These are phyloP conservation scores for Stenchaetothrips biformis DNA, from an alignment of 2,888 invertebrate species.

Conservation along the genomic window DNA sequence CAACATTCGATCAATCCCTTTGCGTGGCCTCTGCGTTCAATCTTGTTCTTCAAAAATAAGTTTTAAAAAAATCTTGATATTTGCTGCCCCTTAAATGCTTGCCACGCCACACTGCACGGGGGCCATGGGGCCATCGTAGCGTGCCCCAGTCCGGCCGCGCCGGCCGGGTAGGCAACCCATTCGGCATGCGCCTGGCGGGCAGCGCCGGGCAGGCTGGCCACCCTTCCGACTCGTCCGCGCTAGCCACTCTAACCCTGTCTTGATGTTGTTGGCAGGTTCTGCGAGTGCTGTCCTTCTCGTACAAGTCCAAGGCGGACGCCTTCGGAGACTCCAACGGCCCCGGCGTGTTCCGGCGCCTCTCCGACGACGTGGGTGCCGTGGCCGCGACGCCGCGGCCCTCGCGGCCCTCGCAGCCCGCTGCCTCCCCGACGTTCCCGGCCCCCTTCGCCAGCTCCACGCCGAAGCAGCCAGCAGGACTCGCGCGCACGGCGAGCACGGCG, in stretches of 20 bases:
- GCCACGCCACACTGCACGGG: too few species aligned
- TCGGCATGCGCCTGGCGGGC: background rate
- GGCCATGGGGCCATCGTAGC: too few species aligned
- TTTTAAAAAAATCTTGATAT: too few species aligned
- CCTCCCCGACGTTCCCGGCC: background rate
- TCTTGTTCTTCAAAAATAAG: too few species aligned
- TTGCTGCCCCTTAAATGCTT: too few species aligned
- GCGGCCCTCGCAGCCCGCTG: background rate
- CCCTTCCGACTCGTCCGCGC: background rate
- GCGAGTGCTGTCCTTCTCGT: slow-evolving; percentile 7
- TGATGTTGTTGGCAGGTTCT: background rate
- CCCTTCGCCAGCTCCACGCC: slow-evolving; percentile 21
- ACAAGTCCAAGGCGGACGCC: slow-evolving; percentile 22
- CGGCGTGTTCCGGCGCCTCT: background rate
- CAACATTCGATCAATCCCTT: too few species aligned
- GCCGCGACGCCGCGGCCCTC: background rate
- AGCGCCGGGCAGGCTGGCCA: background rate
- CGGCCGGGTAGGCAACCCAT: background rate
- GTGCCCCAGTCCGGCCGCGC: background rate
- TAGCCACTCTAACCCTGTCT: background rate
- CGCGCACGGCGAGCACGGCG: background rate
- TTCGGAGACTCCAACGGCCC: slow-evolving; percentile 8
- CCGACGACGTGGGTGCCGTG: background rate
- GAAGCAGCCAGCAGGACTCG: background rate
- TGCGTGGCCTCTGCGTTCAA: too few species aligned